Conservation (phyloP, 2,888 invertebrate species). For the Xiphydria camelus region DNA sequence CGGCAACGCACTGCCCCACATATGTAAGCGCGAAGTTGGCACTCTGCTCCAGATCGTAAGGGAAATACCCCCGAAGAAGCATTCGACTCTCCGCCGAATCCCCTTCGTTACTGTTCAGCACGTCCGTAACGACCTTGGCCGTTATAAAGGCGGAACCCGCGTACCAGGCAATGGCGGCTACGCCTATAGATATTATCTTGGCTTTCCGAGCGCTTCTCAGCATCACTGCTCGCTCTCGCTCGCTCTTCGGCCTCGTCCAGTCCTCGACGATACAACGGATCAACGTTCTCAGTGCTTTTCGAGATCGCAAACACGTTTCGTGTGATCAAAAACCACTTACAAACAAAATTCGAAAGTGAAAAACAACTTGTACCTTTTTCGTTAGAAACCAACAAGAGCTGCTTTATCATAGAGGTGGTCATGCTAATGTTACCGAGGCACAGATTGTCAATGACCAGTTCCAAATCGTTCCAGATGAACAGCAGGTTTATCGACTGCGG, state of each 20-base stretch:
- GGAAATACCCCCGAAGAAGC: no score
- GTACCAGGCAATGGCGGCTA: slow-evolving; percentile 15
- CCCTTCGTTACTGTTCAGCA: background rate
- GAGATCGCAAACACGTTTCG: no score
- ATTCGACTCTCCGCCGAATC: no score
- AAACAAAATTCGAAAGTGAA: no score
- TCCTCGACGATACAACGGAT: slow-evolving; percentile 17
- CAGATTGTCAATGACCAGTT: background rate
- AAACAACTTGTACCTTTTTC: background rate
- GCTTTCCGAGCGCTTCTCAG: slow-evolving; percentile 24
- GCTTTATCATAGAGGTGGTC: background rate
- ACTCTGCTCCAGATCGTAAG: slow-evolving; percentile 12
- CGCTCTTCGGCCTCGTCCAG: slow-evolving; percentile 12
- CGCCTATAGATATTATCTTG: slow-evolving; percentile 26
- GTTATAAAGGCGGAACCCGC: no score
- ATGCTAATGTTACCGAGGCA: background rate
- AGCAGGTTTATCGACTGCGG: background rate
- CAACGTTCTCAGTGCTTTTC: no score
- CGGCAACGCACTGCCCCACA: slow-evolving; percentile 16
- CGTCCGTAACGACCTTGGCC: background rate
- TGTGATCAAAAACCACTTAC: no score
- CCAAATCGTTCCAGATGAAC: background rate
- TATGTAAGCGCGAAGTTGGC: slow-evolving; percentile 9
- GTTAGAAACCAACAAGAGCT: background rate
- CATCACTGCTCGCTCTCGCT: slow-evolving; percentile 20